Evolutionary conservation across 2,113 vertebrate genomes (phyloP), one percentile per base, ranked within the genome.

Genomic region (Clinocottus analis): DNA sequence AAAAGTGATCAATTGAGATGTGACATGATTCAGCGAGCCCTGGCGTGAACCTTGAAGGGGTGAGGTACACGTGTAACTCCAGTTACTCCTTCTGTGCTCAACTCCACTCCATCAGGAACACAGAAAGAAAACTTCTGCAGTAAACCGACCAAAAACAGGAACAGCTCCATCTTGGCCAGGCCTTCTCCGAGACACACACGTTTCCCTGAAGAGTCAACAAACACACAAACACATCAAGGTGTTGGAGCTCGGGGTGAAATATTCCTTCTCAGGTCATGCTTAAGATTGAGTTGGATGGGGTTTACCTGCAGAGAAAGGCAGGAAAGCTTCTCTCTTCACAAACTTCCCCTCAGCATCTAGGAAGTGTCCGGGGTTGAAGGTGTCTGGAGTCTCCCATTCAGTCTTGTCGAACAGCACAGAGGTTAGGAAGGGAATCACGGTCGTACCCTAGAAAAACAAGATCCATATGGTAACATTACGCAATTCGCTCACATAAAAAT

Each of bases 301-400:
- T 72, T 89, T 82, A 97, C 96, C 95, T 89, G 95, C 89, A 82
- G 96, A 97, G 88, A 97, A 97, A 64, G 96, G 94, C 73, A 97
- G 47, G 79, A 97, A 95, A 71, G 94, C 88, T 21, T 95, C 96
- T 49, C 58, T 92, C 82, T 91, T 96, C 82, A 92, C 92, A 89
- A 97, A 96, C 83, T 94, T 94, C 69, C 96, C 95, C 2, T 96
- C 94, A 47, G 77, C 55, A 68, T 96, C 94, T 80, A 97, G 90
- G 80, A 97, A 97, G 85, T 97, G 97, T 66, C 91, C 93, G 0
- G 96, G 96, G 84, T 97, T 96, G 89, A 97, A 97, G 0, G 62
- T 92, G 68, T 95, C 83, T 2, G 96, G 94, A n/a, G 94, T 96
- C 70, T 96, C 93, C 95, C 96, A 97, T 78, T 94, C 94, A 0